phyloP scores from a whole-genome alignment of 1,140 invertebrate species.

The Danaus melanippus region DNA sequence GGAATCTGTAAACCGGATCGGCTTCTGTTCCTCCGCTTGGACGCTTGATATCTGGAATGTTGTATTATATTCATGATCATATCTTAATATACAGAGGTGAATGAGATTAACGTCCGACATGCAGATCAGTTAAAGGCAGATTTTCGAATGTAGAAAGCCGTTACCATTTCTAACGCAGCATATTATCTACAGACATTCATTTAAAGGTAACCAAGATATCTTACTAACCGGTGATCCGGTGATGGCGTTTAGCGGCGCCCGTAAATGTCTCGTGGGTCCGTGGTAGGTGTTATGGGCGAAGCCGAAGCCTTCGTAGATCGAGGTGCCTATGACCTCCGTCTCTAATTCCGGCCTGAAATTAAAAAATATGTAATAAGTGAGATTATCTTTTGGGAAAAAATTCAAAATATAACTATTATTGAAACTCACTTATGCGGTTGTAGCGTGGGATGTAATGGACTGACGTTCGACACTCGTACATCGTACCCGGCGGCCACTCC shows the following conservation, averaged over 20 bases:
- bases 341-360: slow-evolving; percentile 53
- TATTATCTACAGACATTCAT: no score
- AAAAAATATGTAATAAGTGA: background rate
- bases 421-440: slow-evolving; percentile 74
- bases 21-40: slow-evolving; percentile 74
- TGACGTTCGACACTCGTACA: slow-evolving; percentile 88
- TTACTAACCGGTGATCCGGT: slow-evolving; percentile 56
- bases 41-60: slow-evolving; percentile 58
- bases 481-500: slow-evolving; percentile 92
- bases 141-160: no score
- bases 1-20: slow-evolving; percentile 83
- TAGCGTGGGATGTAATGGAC: slow-evolving; percentile 85
- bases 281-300: slow-evolving; percentile 94
- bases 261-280: slow-evolving; percentile 84
- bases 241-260: slow-evolving; percentile 77
- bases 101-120: no score
- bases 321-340: slow-evolving; percentile 39
- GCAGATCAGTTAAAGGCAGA: no score
- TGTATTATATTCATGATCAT: background rate
- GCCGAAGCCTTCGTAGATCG: slow-evolving; percentile 54
- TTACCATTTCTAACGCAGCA: no score
- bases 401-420: background rate
- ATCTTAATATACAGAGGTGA: background rate
- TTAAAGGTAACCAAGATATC: no score
- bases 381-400: background rate